Base-by-base conservation (phyloP, 2,113 vertebrate genomes). In the Pica pica region DNA sequence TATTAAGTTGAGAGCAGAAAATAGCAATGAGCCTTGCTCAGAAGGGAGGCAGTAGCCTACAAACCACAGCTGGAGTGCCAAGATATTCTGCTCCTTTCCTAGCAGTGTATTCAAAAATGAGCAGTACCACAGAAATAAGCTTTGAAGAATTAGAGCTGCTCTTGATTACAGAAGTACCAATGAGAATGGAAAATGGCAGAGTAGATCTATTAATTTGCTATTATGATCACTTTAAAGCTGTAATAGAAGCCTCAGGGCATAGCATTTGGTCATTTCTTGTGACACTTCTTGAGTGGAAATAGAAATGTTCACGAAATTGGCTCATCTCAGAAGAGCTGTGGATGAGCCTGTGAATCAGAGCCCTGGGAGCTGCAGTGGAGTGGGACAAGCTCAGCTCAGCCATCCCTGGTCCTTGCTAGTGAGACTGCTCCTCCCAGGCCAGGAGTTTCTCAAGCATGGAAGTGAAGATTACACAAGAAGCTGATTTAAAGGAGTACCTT, bases 181-280 rank as follows among this genome's bases (percentile, higher is more conserved):
- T 18, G 37, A 89, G 65, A 79, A 91, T 82, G 89, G 86, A 90
- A 96, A 95, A 92, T 81, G 76, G 80, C 92, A 82, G 60, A 68
- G 71, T 2, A 52, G 86, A 71, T 96, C 56, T 89, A 92, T 95
- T 94, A 97, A 94, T 92, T 85, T 93, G 83, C 83, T 71, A 35
- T 95, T 93, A 82, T 77, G 73, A 92, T 81, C 81, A 64, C 57
- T 94, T 92, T 78, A 78, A 89, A 87, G 63, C 93, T 90, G 52
- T 60, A 90, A 88, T 57, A 78, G 76, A 86, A 90, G 69, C 65
- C 63, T 88, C 83, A 82, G 69, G 86, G 95, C 96, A 89, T 44
- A 91, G 39, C 60, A 79, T 74, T 81, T 89, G 70, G 42, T 79
- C 83, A 68, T 93, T 97, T 84, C 60, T 95, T 93, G 60, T 92